Conservation (phyloP, 2,113 vertebrate genomes). For the Rhinichthys klamathensis region DNA sequence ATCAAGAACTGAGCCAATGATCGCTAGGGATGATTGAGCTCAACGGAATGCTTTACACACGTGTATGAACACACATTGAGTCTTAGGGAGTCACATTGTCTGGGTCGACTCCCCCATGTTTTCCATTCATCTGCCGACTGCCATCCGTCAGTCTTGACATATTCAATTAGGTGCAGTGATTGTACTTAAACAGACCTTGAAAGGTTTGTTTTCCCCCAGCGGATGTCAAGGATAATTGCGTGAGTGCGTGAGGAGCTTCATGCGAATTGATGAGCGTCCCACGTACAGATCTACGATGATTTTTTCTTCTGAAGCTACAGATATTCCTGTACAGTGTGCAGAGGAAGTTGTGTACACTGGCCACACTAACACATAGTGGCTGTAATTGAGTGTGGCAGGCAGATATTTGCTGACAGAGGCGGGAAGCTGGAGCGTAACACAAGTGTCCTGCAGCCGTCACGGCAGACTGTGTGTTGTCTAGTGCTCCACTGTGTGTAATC, state of each 20-base stretch:
- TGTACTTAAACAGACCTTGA: constrained; percentile 64
- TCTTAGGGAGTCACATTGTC: constrained; percentile 46
- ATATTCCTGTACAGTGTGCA: constrained; percentile 9
- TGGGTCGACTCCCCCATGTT: constrained; percentile 23
- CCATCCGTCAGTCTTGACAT: constrained; percentile 57
- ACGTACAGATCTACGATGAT: not conserved
- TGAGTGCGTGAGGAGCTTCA: constrained; percentile 29
- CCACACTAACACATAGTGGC: not conserved
- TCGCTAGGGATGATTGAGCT: not conserved
- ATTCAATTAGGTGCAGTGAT: constrained; percentile 63
- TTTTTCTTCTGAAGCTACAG: not conserved
- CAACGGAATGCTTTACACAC: not conserved
- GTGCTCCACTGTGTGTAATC: constrained; percentile 42
- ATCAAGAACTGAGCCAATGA: not conserved
- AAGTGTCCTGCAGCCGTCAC: constrained; percentile 38
- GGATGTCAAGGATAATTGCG: constrained; percentile 61
- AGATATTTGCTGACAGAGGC: constrained; percentile 40
- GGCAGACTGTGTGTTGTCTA: constrained; percentile 26
- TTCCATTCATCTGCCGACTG: constrained; percentile 26
- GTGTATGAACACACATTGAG: not conserved
- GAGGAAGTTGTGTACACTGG: not conserved
- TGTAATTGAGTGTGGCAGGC: constrained; percentile 58
- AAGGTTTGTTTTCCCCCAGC: constrained; percentile 59
- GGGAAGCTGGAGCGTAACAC: constrained; percentile 40
- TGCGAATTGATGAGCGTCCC: not conserved